Evolutionary conservation across 2,888 invertebrate species (phyloP).

Genomic region (Strigamia transsilvanica): DNA sequence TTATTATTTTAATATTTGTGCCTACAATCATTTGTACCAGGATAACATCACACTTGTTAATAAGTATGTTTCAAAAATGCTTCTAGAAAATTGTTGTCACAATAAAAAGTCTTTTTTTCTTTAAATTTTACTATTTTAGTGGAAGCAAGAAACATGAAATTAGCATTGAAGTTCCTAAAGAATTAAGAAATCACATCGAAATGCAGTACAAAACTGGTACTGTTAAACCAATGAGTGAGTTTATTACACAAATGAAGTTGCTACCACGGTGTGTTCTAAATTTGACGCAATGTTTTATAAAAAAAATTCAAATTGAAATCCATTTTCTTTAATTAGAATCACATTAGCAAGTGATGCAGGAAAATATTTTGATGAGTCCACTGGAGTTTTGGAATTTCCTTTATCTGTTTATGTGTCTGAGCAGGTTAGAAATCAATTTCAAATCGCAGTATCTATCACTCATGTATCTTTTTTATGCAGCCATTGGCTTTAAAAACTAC

Average conservation of each 20-base stretch:
- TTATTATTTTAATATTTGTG: constrained; percentile 27
- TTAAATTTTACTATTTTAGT: not conserved
- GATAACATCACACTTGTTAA: not conserved
- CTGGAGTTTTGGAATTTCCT: constrained; percentile 11
- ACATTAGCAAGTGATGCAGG: not conserved
- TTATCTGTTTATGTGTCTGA: not conserved
- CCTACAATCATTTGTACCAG: not conserved
- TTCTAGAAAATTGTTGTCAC: not conserved
- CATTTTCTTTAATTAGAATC: not conserved
- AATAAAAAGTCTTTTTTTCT: not conserved
- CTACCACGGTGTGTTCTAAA: not conserved
- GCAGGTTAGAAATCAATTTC: not conserved
- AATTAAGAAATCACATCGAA: constrained; percentile 11
- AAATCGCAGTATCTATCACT: not conserved
- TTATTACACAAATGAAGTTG: not conserved
- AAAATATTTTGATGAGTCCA: constrained; percentile 9
- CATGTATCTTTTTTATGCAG: not conserved
- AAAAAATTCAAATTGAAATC: not conserved
- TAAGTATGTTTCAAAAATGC: not conserved
- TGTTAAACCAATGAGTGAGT: not conserved
- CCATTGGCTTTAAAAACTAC: not conserved
- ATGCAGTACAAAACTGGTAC: not conserved
- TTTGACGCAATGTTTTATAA: not conserved
- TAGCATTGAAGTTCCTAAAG: constrained; percentile 7
- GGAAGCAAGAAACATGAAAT: not conserved